Evolutionary conservation across 2,888 invertebrate species (phyloP).

Genomic region (Oxyscelio sp.): DNA sequence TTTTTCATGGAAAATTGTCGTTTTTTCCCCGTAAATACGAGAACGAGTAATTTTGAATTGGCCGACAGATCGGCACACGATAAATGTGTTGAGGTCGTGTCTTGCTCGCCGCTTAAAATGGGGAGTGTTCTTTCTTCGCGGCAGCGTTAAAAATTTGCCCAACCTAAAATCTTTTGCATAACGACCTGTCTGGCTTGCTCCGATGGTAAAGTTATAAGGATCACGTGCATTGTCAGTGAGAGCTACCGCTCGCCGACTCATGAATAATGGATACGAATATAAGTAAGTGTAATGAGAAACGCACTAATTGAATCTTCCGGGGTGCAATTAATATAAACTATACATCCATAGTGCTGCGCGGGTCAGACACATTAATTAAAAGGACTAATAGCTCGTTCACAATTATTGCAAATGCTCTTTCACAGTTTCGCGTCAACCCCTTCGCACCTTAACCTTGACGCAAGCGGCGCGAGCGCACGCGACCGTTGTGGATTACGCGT

Average conservation of each 20-base stretch:
- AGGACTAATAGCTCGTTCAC: slow-evolving; percentile 56
- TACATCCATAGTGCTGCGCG: slow-evolving; percentile 79
- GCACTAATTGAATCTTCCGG: slow-evolving; percentile 88
- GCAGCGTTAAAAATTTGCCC: slow-evolving; percentile 15
- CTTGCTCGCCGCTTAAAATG: background rate
- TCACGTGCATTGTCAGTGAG: slow-evolving; percentile 82
- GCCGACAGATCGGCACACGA: background rate
- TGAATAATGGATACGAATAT: slow-evolving; percentile 86
- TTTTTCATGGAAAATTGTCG: slow-evolving; percentile 3
- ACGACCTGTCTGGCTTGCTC: slow-evolving; percentile 51
- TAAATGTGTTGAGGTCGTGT: slow-evolving; percentile 7
- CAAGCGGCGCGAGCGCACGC: slow-evolving; percentile 10
- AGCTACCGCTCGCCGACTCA: slow-evolving; percentile 80
- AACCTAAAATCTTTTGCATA: slow-evolving; percentile 52
- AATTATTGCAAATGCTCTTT: slow-evolving; percentile 70
- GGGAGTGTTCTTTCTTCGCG: background rate
- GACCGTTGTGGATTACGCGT: slow-evolving; percentile 1
- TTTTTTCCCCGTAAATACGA: background rate
- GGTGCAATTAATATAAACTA: slow-evolving; percentile 87
- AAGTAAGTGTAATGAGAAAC: slow-evolving; percentile 87
- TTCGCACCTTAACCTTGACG: slow-evolving; percentile 32
- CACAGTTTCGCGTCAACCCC: slow-evolving; percentile 26
- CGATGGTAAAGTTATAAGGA: slow-evolving; percentile 76
- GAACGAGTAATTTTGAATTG: slow-evolving; percentile 10
- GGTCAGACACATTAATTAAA: slow-evolving; percentile 84